phyloP scores from a whole-genome alignment of 2,888 invertebrate species.

The Synergus japonicus region DNA sequence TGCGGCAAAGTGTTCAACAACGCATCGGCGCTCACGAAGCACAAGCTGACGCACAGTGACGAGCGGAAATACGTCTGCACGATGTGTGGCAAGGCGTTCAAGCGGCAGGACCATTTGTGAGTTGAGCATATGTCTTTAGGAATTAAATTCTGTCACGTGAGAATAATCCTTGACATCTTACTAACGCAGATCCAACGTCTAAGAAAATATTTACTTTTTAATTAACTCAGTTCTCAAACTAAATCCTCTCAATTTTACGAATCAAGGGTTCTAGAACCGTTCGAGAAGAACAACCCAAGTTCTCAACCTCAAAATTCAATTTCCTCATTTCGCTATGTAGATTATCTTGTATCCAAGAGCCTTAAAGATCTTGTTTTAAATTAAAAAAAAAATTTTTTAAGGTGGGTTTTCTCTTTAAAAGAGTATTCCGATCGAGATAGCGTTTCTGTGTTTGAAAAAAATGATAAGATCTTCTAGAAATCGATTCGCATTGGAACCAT shows the following conservation, averaged over 20 bases:
- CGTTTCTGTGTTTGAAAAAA: slow-evolving; percentile 6
- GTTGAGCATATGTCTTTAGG: slow-evolving; percentile 76
- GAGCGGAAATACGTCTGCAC: slow-evolving; percentile 97
- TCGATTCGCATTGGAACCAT: slow-evolving; percentile 16
- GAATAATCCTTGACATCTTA: background rate
- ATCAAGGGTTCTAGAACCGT: background rate
- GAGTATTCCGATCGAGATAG: background rate
- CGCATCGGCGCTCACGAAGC: slow-evolving; percentile 97
- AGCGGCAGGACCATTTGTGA: slow-evolving; percentile 99
- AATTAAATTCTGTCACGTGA: slow-evolving; percentile 17
- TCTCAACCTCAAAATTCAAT: too few relatives aligned
- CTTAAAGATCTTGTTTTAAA: too few relatives aligned
- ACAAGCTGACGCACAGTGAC: slow-evolving; percentile 98
- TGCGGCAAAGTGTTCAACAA: slow-evolving; percentile 98
- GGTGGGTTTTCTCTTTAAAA: background rate
- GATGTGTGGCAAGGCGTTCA: slow-evolving; percentile 98
- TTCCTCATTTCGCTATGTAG: too few relatives aligned
- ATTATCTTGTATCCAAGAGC: too few relatives aligned
- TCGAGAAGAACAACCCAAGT: too few relatives aligned
- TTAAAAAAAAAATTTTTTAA: too few relatives aligned
- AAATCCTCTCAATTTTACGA: background rate
- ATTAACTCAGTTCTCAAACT: background rate
- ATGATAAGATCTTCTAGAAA: background rate
- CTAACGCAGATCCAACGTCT: background rate
- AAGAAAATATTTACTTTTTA: background rate